Base-by-base conservation (phyloP, 2,113 vertebrate species). In the Okapia johnstoni region DNA sequence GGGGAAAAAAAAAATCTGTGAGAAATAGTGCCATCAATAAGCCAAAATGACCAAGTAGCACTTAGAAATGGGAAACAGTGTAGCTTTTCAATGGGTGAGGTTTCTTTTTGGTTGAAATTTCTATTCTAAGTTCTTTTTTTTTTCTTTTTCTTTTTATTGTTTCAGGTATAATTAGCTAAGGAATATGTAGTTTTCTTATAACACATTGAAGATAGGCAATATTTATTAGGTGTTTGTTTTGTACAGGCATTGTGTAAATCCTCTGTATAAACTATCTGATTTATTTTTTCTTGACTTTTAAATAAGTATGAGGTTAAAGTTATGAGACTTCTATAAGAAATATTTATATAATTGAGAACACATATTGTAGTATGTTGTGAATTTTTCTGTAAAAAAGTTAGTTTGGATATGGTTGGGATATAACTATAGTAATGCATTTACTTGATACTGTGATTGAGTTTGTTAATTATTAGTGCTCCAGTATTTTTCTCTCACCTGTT, bases 151-250 rank as follows among this genome's bases (percentile, higher is more conserved):
- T 15, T 26, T 90, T 80, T 30, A 16, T 52, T 57, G 5, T 90
- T 85, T 93, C 33, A 88, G 33, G 3, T 85, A 58, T 43, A 73
- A 88, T 50, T 87, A 85, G 61, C 77, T 36, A 91, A 60, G 2
- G 58, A 3, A 17, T 52, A 43, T 50, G 5, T 25, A 85, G 4
- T 91, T 95, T 88, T 93, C n/a, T 92, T 66, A 30, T 26, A 73
- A 66, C 7, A 54, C 2, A 84, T 58, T 91, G 13, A 93, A 66
- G 3, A 80, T 21, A 50, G 33, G 33, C 66, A 57, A 7, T 54
- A 83, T 90, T 88, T 94, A 77, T 88, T 94, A n/a, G 55, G 6
- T 63, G 90, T 52, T 95, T 96, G 30, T 23, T 94, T 87, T 96
- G 61, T 92, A 3, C 3, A 86, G 40, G 7, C 15, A 17, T 94